phyloP scores from a whole-genome alignment of 2,797 vertebrate genomes.

The Catharus ustulatus region DNA sequence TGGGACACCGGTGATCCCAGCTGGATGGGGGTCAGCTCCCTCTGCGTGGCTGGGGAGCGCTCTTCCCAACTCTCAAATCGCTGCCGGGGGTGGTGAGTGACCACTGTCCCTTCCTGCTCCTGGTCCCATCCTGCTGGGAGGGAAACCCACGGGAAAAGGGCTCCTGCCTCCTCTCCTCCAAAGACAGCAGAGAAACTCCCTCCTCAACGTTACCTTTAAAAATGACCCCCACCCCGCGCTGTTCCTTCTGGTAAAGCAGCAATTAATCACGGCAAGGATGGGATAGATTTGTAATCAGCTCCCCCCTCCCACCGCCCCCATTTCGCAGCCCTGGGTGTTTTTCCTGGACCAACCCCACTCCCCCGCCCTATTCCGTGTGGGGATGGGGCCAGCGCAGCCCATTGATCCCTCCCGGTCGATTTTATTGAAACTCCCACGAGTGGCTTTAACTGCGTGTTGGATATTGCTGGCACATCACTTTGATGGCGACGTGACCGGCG shows the following conservation, averaged over 20 bases:
- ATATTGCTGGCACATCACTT: slow-evolving; percentile 70
- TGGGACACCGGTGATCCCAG: rapidly evolving
- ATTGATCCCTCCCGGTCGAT: slow-evolving; percentile 62
- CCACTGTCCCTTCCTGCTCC: background rate
- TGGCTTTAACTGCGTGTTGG: slow-evolving; percentile 65
- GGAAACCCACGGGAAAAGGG: background rate
- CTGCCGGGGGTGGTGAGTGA: too few species aligned
- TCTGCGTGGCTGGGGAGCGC: background rate
- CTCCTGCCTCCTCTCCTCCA: background rate
- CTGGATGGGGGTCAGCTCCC: background rate
- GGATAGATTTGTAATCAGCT: slow-evolving; percentile 61
- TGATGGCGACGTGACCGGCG: slow-evolving; percentile 59
- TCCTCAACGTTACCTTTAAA: background rate
- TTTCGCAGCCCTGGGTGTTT: slow-evolving; percentile 29
- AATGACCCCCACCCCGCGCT: slow-evolving; percentile 20
- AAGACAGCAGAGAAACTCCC: background rate
- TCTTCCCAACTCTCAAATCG: background rate
- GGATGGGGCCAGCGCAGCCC: slow-evolving; percentile 30
- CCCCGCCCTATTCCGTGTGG: background rate
- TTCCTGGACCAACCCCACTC: background rate
- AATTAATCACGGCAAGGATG: slow-evolving; percentile 65
- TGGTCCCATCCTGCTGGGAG: background rate
- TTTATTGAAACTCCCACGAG: slow-evolving; percentile 69
- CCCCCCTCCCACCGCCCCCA: background rate
- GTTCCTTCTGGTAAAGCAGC: slow-evolving; percentile 51